A percentile compares a stretch with the other conserved stretches of the same genome.
phyloP scores from a whole-genome alignment of 2,888 invertebrate genomes.

The Sesia bembeciformis region DNA sequence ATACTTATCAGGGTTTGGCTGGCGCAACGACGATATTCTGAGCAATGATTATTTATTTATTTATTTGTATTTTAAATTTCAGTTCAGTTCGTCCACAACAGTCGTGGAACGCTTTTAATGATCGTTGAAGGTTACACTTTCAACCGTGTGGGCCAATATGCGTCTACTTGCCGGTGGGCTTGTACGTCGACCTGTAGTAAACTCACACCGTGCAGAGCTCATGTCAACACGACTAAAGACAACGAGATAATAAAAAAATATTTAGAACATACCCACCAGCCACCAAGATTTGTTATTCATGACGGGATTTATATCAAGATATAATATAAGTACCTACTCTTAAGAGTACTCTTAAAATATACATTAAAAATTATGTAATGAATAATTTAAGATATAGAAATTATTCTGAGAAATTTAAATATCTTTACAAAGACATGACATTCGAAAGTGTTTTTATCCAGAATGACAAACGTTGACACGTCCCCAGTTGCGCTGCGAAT shows the following conservation, averaged over 20 bases:
- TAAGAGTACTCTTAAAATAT: too few species aligned
- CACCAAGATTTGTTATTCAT: constrained; percentile 6
- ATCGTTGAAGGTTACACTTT: constrained; percentile 17
- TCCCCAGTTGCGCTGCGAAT: too few species aligned
- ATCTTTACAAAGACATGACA: too few species aligned
- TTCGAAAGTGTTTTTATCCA: too few species aligned
- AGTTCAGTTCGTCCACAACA: background rate
- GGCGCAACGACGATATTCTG: too few species aligned
- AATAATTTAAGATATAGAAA: too few species aligned
- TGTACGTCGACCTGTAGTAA: constrained; percentile 9
- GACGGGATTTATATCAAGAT: constrained; percentile 13
- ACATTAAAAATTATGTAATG: too few species aligned
- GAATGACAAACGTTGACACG: too few species aligned
- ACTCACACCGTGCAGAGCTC: background rate
- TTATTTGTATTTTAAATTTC: background rate
- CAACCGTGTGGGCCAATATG: constrained; percentile 6
- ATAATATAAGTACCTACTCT: too few species aligned
- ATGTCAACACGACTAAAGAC: background rate
- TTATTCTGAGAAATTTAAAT: too few species aligned
- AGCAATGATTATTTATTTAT: background rate
- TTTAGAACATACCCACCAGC: background rate
- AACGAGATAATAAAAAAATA: background rate
- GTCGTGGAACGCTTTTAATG: background rate
- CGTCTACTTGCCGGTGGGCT: constrained; percentile 15
- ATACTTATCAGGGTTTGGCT: too few species aligned